A percentile compares a stretch with the other conserved stretches of the same genome.
These are phyloP conservation scores for Lethenteron camtschaticum DNA, from an alignment of 2,113 vertebrate genomes.

Conservation along the genomic window DNA sequence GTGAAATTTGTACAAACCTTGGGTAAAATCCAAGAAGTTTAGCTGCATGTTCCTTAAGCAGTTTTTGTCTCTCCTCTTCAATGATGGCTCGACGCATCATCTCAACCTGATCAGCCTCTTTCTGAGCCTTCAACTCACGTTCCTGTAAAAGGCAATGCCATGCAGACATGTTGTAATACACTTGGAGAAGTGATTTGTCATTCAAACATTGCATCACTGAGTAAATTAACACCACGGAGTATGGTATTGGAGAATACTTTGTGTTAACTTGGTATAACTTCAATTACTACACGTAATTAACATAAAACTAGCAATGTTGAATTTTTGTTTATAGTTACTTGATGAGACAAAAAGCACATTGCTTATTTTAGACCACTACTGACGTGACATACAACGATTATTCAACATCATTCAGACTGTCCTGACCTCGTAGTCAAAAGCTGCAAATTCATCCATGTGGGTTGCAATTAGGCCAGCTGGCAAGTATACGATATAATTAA, in stretches of 20 bases:
- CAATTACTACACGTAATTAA: not conserved
- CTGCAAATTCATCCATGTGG: not conserved
- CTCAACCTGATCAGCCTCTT: conserved; percentile 30
- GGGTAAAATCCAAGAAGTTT: conserved; percentile 62
- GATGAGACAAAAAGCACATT: not conserved
- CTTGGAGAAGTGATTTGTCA: not conserved
- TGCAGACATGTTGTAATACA: not conserved
- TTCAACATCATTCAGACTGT: not conserved
- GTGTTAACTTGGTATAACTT: not conserved
- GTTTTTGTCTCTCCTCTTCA: conserved; percentile 64
- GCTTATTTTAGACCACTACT: not conserved
- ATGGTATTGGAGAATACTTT: not conserved
- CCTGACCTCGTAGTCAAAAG: not conserved
- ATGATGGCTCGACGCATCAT: conserved; percentile 31
- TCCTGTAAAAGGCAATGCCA: conserved; percentile 23
- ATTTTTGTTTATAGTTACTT: not conserved
- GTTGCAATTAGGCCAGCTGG: not conserved
- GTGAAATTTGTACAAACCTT: conserved; percentile 28
- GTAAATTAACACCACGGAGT: not conserved
- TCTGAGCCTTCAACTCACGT: conserved; percentile 37
- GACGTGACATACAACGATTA: not conserved
- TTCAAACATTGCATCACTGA: not conserved
- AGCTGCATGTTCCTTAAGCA: conserved; percentile 51
- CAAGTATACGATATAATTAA: not conserved
- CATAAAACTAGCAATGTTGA: not conserved